Evolutionary conservation across 1,140 invertebrate genomes (phyloP).

Genomic region (Penaeus vannamei): DNA sequence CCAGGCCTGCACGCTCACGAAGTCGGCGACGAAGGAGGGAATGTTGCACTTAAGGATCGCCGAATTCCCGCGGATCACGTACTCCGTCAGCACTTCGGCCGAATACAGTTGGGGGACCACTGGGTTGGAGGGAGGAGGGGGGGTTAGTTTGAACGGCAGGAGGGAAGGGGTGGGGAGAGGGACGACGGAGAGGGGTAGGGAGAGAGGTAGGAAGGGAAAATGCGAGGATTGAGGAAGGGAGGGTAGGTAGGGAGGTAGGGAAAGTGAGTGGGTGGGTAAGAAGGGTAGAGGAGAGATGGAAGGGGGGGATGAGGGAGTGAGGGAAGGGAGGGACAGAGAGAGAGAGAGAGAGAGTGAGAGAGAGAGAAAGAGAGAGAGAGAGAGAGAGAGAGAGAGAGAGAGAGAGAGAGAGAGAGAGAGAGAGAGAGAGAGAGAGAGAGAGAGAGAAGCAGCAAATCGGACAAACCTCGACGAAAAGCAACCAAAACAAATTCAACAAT

Average conservation of each 20-base stretch:
- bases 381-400: too few relatives aligned
- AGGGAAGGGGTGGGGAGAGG: neutral
- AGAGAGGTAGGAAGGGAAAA: neutral
- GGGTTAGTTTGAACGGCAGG: conserved; percentile 7
- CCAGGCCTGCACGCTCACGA: conserved; percentile 91
- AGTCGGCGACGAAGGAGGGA: conserved; percentile 93
- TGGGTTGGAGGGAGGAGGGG: conserved; percentile 70
- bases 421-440: too few relatives aligned
- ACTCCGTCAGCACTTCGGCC: conserved; percentile 91
- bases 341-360: too few relatives aligned
- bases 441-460: too few relatives aligned
- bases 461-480: too few relatives aligned
- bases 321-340: neutral
- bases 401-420: too few relatives aligned
- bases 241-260: neutral
- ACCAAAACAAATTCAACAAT: too few relatives aligned
- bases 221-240: neutral
- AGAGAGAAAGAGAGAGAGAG: too few relatives aligned
- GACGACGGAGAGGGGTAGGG: neutral
- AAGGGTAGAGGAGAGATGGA: neutral
- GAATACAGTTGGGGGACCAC: conserved; percentile 90
- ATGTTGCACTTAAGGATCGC: conserved; percentile 93
- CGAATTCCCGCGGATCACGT: conserved; percentile 91
- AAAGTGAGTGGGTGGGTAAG: neutral
- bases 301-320: neutral